Evolutionary conservation across 2,113 vertebrate species (phyloP), one percentile per base, ranked within the genome.

Genomic region (Hepsetus odoe): DNA sequence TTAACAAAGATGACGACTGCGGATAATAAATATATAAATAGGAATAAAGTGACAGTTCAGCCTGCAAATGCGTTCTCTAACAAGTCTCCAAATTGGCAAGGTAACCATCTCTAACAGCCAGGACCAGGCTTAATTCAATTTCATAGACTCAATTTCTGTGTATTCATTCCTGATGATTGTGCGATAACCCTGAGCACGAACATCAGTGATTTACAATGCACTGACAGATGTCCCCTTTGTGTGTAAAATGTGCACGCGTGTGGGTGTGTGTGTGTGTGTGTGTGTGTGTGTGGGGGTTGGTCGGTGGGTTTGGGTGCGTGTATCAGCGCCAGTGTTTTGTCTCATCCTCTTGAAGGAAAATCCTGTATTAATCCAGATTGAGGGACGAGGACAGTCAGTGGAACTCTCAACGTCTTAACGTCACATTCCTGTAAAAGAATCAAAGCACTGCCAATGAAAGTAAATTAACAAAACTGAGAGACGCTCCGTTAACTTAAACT

Each of bases 301-400:
- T 77, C 75, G 72, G 72, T 76, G 71, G 18, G 62, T 13, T 64
- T n/a, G n/a, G 61, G 16, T 77, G 67, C 18, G 59, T 46, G 42
- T 69, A 26, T n/a, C 46, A 24, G 80, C 55, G 40, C 59, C 40
- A 46, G 69, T 49, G 74, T 68, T 76, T 56, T 49, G 40, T 58
- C 66, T 75, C 51, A 61, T 82, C 74, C 58, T 53, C 71, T 49
- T 72, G 62, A 79, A 64, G 76, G 80, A 61, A 79, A 85, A 84
- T 86, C 83, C 72, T 40, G 56, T 55, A 62, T 38, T 83, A 85
- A 85, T 87, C 84, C 81, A 82, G 69, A 82, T 59, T 72, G 77
- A 72, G 44, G 55, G 51, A 69, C 12, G 65, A 72, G 79, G 67
- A 46, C 72, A 69, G 79, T 68, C 35, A 75, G 35, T 80, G 73